Base-by-base conservation (phyloP, 2,113 vertebrate genomes). In the Apteryx mantelli region DNA sequence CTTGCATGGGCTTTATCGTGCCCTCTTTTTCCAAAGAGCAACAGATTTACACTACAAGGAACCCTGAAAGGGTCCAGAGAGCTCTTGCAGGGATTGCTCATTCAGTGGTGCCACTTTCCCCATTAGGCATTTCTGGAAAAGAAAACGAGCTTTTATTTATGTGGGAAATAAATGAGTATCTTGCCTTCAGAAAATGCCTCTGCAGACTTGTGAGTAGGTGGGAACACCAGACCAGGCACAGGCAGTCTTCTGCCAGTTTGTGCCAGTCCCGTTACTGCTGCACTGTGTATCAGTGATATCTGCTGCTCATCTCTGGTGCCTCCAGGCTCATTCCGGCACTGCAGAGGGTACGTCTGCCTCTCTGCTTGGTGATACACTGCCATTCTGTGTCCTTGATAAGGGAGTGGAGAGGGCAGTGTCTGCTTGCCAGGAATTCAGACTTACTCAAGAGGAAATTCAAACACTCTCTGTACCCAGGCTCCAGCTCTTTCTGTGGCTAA, bases 261-360 rank as follows among this genome's bases (percentile, higher is more conserved):
- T 65, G 65, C 64, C 3, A 0, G 50, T 58, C 50, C 58, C 58
- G 14, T 13, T 12, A 6, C n/a, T 0, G 0, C 32, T 9, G 42
- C n/a, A 7, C 48, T 1, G 3, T 21, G 36, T 30, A 13, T 44
- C 0, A 1, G 34, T 1, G 2, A 52, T 25, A 6, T 7, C 13
- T 4, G 34, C 55, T 55, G 50, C 66, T 70, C 71, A 24, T 30
- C n/a, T n/a, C 42, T 8, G 8, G 60, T 82, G 55, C 52, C 44
- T 36, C 1, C 60, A 8, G 1, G 15, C 55, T 19, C 0, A 1
- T 24, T 7, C 44, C 8, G 1, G 52, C 11, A 2, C 15, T 48
- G 69, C 40, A 24, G 55, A 32, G 30, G 40, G 55, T 13, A 10
- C 12, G 1, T n/a, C 46, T 34, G 8, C 34, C 70, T 65, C 63